Evolutionary conservation across 2,888 invertebrate species (phyloP).

Genomic region (Mamestra brassicae): DNA sequence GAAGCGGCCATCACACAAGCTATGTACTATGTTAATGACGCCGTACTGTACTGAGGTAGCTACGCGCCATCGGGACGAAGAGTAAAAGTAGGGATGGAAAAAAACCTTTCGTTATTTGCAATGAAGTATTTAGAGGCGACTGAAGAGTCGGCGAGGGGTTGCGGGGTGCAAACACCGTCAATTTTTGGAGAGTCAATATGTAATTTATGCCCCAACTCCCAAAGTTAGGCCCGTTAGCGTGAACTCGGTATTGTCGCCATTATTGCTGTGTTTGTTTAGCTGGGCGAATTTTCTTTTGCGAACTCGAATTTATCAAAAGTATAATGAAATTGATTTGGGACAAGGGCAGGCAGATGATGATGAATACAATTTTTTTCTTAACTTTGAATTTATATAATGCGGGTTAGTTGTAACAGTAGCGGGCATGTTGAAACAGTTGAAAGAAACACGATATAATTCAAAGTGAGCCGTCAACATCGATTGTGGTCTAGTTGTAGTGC

Average conservation of each 20-base stretch:
- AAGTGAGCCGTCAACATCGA: slow-evolving; percentile 3
- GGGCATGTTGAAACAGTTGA: slow-evolving; percentile 2
- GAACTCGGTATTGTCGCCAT: neutral
- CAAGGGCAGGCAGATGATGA: neutral
- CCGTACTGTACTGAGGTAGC: neutral
- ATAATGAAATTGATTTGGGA: neutral
- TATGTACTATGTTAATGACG: neutral
- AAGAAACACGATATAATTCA: slow-evolving; percentile 13
- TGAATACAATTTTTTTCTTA: neutral
- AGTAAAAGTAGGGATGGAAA: no score
- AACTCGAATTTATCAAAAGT: neutral
- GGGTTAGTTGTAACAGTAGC: neutral
- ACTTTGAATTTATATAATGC: no score
- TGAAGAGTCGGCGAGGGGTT: neutral
- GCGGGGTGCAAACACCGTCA: neutral
- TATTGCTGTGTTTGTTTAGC: neutral
- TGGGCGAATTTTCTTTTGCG: neutral
- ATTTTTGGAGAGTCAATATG: neutral
- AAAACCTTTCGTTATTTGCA: no score
- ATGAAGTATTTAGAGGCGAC: neutral
- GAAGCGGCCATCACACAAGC: neutral
- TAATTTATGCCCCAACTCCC: neutral
- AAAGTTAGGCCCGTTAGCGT: neutral
- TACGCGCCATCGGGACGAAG: no score
- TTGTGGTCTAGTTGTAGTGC: slow-evolving; percentile 18